Percentiles rank a stretch among this genome's conserved stretches.
phyloP scores from a whole-genome alignment of 2,113 vertebrate genomes.

The Paradisaea rubra region DNA sequence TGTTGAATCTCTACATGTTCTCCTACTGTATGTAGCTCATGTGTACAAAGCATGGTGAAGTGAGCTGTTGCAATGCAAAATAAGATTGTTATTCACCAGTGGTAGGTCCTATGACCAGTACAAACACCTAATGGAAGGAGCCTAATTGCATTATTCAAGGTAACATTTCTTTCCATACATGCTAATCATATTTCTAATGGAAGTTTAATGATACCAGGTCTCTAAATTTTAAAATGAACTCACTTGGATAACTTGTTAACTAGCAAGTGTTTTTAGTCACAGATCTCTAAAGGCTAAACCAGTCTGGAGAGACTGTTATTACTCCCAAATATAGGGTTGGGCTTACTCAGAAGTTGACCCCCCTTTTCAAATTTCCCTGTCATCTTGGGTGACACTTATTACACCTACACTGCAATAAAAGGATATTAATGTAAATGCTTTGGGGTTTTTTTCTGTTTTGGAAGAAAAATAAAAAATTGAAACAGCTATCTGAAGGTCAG shows the following conservation, averaged over 20 bases:
- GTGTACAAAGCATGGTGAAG: neutral
- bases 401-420: neutral
- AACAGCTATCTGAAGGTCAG: neutral
- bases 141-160: neutral
- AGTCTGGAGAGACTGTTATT: neutral
- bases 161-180: neutral
- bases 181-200: neutral
- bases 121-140: neutral
- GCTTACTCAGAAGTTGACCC: neutral
- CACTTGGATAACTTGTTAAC: neutral
- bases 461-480: neutral
- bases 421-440: neutral
- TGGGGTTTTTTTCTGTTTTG: fast-evolving
- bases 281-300: neutral
- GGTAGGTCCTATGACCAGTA: neutral
- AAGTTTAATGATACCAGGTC: neutral
- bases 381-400: neutral
- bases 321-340: neutral
- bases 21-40: neutral
- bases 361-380: neutral
- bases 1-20: neutral
- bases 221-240: neutral
- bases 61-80: neutral
- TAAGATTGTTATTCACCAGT: neutral
- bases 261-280: neutral